Evolutionary conservation across 2,113 vertebrate species (phyloP).

Genomic region (Malurus melanocephalus): DNA sequence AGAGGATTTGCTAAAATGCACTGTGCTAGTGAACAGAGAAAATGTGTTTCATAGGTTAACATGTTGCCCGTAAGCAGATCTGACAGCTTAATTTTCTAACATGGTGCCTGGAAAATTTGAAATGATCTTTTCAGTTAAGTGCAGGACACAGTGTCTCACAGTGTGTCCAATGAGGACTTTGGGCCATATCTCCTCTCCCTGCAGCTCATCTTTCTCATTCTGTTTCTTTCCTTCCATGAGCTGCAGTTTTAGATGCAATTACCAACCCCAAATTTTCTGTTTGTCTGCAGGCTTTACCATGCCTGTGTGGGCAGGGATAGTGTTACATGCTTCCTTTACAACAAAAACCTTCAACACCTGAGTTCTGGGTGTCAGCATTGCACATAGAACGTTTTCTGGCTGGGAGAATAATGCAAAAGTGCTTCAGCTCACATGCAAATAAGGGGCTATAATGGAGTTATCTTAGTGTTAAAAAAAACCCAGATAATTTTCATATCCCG

Average conservation of each 20-base stretch:
- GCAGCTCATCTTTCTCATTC: background rate
- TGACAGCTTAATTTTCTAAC: slow-evolving; percentile 51
- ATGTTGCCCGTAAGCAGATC: slow-evolving; percentile 11
- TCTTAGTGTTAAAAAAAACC: background rate
- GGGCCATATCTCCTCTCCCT: background rate
- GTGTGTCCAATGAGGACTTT: background rate
- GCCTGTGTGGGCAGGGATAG: background rate
- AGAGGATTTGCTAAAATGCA: background rate
- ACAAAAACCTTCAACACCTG: background rate
- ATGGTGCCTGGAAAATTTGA: background rate
- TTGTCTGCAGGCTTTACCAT: background rate
- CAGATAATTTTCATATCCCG: slow-evolving; percentile 2
- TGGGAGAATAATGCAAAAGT: background rate
- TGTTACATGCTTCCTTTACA: background rate
- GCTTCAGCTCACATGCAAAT: background rate
- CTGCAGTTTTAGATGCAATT: background rate
- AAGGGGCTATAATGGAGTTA: background rate
- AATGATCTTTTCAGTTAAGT: slow-evolving; percentile 9
- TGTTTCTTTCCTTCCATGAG: background rate
- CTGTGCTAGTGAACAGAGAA: background rate
- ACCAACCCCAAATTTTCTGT: background rate
- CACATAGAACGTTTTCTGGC: background rate
- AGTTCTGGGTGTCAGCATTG: background rate
- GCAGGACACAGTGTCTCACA: background rate
- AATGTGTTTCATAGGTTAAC: background rate